Percentiles rank a stretch among this genome's conserved stretches.
Evolutionary conservation across 53 echinoderm and acorn worm species (phyloP).

Genomic region (Paracentrotus lividus): DNA sequence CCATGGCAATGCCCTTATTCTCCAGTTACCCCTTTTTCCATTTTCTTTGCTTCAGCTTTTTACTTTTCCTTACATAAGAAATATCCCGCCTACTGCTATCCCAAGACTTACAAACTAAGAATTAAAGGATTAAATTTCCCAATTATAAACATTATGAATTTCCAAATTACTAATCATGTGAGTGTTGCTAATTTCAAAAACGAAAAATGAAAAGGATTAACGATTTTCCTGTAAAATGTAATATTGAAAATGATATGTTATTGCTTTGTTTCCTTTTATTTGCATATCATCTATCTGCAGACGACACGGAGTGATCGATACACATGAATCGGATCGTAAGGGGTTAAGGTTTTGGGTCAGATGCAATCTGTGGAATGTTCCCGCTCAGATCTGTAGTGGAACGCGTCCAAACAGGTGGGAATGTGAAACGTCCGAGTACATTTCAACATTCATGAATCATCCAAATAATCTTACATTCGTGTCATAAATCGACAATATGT

Average conservation of each 20-base stretch:
- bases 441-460: constrained; percentile 38
- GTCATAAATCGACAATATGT: constrained; percentile 53
- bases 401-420: constrained; percentile 48
- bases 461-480: constrained; percentile 40
- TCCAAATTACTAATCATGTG: too few species aligned
- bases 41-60: not conserved
- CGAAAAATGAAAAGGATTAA: too few species aligned
- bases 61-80: too few species aligned
- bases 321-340: not conserved
- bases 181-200: too few species aligned
- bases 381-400: constrained; percentile 27
- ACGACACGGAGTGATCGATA: not conserved
- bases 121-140: not conserved
- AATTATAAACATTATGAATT: too few species aligned
- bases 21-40: not conserved
- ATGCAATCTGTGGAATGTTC: constrained; percentile 27
- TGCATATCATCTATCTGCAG: not conserved
- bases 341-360: not conserved
- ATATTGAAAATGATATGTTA: not conserved
- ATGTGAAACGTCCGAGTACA: not conserved
- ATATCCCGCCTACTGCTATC: too few species aligned
- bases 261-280: not conserved
- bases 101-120: not conserved
- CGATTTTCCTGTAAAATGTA: too few species aligned
- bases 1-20: not conserved